Base-by-base conservation (phyloP, 2,888 invertebrate species). In the Mesodorylaimus sp. region DNA sequence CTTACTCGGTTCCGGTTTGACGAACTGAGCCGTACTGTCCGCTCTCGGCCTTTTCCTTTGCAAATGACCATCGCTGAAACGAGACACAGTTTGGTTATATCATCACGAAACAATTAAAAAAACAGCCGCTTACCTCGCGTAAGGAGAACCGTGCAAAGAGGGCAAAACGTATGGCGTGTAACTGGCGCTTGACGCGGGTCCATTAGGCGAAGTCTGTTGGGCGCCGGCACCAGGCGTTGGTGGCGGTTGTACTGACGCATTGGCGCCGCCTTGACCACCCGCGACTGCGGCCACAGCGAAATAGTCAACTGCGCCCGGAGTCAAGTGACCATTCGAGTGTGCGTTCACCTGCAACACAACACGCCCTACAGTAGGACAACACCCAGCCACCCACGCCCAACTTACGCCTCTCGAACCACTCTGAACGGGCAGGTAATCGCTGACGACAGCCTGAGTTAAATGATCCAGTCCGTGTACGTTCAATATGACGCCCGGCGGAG, bases 1-100 rank as follows among this genome's bases (percentile, higher is more conserved):
- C 45, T 45, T 45, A 45, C 45, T 45, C 5, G 45, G 45, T 21
- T 45, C 45, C 5, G 45, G 45, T 45, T 45, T 45, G n/a, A 45
- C 19, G 7, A 21, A 26, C 10, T 10, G 10, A 45, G 10, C 19
- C 10, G 21, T 7, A 21, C 42, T 24, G 27, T 45, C 45, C 25
- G 45, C 23, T 26, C 45, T 13, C 7, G 28, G 5, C n/a, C 45
- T 13, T 28, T 45, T 45, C n/a, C 45, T 10, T 25, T 13, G 19
- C 10, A 45, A 7, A n/a, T n/a, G n/a, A 16, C n/a, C 10, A 26
- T 45, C 45, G 5, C 45, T 45, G 16, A 39, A n/a, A n/a, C 19
- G 5, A n/a, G 19, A 5, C 10, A 10, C 10, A 39, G 5, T 13
- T 10, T 39, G 41, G 5, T 5, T 5, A n/a, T 5, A 39, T 10